Base-by-base conservation (phyloP, 2,797 vertebrate genomes). In the Sebastes minor region DNA sequence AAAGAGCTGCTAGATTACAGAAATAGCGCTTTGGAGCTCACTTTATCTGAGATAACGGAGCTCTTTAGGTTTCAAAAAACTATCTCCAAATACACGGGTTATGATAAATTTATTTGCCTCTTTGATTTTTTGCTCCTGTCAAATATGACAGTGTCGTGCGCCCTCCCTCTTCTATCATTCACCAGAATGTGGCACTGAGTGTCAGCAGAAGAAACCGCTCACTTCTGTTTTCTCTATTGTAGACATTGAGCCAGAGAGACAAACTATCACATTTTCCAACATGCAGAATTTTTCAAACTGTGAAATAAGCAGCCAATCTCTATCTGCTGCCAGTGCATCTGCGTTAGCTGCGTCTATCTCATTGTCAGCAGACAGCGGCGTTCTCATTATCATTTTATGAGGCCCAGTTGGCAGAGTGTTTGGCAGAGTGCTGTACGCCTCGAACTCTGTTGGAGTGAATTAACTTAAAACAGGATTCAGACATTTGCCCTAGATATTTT, bases 361-460 rank as follows among this genome's bases (percentile, higher is more conserved):
- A 91, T 90, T 94, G 90, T 93, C 88, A 90, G 89, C 89, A 86
- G 86, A 89, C 82, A 55, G 87, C 80, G 85, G 64, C 4, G 10
- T 63, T 89, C 90, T 92, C 90, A 93, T 95, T 93, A 90, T 56
- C 79, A 83, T 93, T 93, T 92, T 83, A 94, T 91, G 84, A 90
- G 76, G 74, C 86, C 63, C 80, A 78, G 77, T 92, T 90, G 87
- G 89, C 82, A 74, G 82, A 81, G 82, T 83, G 82, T 77, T 91
- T 90, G 88, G 86, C 85, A 86, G 78, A 91, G 91, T 76, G 82
- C 90, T 83, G 71, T 53, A 33, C 6, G 62, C 71, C 83, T 73
- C 73, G 33, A 88, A 90, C 80, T 88, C 76, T 80, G 79, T 59
- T 86, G 83, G 83, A 91, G 74, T 88, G 85, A 90, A 92, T 91